Base-by-base conservation (phyloP, 2,888 invertebrate genomes). In the Dascillus cervinus region DNA sequence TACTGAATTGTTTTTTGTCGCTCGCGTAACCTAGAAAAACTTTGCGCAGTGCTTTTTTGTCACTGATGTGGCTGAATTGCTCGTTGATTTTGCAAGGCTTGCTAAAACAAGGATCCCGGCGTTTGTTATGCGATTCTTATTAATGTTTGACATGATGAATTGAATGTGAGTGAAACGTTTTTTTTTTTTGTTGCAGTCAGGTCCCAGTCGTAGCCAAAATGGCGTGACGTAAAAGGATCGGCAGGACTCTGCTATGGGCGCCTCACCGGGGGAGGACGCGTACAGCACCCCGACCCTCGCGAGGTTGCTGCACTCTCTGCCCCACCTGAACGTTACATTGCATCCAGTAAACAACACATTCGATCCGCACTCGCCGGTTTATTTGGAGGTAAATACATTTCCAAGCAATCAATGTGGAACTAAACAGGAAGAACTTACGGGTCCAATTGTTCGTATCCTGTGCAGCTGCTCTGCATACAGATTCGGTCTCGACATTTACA, bases 321-420 rank as follows among this genome's bases (percentile, higher is more conserved):
- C 92, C 43, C 94, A 94, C 69, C 76, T 91, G 63, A 91, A 94
- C 67, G 86, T 91, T 58, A 83, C 86, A 53, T 79, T 92, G 57
- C 85, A 88, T 62, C 76, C 78, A 53, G 89, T 91, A 67, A 91
- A 92, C 68, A 85, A 82, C 59, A 89, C 90, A 43, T 94, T 94
- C 69, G 82, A 88, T 57, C 91, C 90, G 26, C 78, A 82, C 55
- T 88, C 88, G 59, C 82, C 86, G 52, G 78, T 87, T 47, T 95
- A 95, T 68, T 74, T 89, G 50, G 92, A 94, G 83, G 89, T 88
- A 64, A 69, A 71, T 52, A n/a, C n/a, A n/a, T n/a, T n/a, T n/a
- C n/a, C n/a, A n/a, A n/a, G n/a, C n/a, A n/a, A n/a, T n/a, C n/a
- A n/a, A n/a, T n/a, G n/a, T n/a, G n/a, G n/a, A n/a, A n/a, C n/a